Evolutionary conservation across 2,797 vertebrate genomes (phyloP).

Genomic region (Cheracebus regulus): DNA sequence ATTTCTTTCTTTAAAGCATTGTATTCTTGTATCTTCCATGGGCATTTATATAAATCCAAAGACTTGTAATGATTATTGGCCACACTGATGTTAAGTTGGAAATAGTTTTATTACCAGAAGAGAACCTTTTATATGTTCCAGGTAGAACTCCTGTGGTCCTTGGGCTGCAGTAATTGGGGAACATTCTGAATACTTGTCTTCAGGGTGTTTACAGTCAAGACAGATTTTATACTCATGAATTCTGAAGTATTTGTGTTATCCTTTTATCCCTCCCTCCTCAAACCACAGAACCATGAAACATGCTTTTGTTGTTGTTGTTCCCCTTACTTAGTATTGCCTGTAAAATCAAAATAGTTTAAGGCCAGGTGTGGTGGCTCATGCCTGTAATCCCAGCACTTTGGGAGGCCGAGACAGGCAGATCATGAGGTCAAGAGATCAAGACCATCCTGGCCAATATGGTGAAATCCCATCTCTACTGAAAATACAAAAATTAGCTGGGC

Average conservation of each 20-base stretch:
- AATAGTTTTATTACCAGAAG: background rate
- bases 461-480: no score
- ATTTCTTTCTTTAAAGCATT: background rate
- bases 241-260: background rate
- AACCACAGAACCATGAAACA: background rate
- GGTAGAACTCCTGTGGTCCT: background rate
- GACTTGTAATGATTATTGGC: background rate
- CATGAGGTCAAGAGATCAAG: no score
- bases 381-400: no score
- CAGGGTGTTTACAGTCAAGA: background rate
- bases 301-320: background rate
- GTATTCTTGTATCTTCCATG: background rate
- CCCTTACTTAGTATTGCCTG: background rate
- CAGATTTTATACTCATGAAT: background rate
- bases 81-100: background rate
- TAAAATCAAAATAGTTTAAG: conserved; percentile 22
- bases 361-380: background rate
- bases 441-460: no score
- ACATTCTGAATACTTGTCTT: background rate
- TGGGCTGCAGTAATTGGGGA: background rate
- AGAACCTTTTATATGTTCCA: background rate
- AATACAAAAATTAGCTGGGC: no score
- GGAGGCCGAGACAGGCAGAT: no score
- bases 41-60: background rate
- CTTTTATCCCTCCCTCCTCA: background rate